A percentile compares a stretch with the other conserved stretches of the same genome.
Evolutionary conservation across 2,888 invertebrate genomes (phyloP).

Genomic region (Atrina japonica): DNA sequence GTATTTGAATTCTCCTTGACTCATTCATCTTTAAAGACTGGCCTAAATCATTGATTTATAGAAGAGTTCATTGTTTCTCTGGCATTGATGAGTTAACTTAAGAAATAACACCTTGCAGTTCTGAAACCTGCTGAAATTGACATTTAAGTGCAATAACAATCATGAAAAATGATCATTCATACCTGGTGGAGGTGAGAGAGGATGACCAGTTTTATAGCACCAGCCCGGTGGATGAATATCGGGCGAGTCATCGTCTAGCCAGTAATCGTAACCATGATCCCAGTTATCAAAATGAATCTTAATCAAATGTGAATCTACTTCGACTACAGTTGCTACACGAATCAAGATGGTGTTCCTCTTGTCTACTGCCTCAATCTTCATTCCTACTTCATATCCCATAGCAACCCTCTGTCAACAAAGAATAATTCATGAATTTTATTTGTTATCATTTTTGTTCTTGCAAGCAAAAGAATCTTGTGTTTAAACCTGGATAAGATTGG

Average conservation of each 20-base stretch:
- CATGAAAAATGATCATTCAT: constrained; percentile 49
- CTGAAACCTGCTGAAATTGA: too few species aligned
- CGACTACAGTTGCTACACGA: constrained; percentile 91
- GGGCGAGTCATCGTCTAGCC: constrained; percentile 94
- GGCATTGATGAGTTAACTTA: too few species aligned
- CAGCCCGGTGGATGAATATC: constrained; percentile 96
- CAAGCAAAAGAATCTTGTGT: too few species aligned
- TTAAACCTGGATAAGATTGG: too few species aligned
- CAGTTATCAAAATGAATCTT: constrained; percentile 94
- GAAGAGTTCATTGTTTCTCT: too few species aligned
- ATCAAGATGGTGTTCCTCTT: constrained; percentile 89
- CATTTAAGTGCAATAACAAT: too few species aligned
- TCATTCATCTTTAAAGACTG: too few species aligned
- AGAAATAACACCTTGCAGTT: too few species aligned
- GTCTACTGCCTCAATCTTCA: constrained; percentile 94
- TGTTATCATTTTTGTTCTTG: too few species aligned
- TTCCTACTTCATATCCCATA: constrained; percentile 89
- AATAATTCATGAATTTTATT: too few species aligned
- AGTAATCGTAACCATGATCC: constrained; percentile 91
- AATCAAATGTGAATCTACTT: constrained; percentile 87
- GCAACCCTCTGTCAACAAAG: constrained; percentile 85
- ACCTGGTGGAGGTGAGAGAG: constrained; percentile 90
- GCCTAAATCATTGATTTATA: too few species aligned
- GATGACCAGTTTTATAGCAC: constrained; percentile 93
- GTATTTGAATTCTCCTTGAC: too few species aligned